phyloP scores from a whole-genome alignment of 2,888 invertebrate species.

The Elegia similella region DNA sequence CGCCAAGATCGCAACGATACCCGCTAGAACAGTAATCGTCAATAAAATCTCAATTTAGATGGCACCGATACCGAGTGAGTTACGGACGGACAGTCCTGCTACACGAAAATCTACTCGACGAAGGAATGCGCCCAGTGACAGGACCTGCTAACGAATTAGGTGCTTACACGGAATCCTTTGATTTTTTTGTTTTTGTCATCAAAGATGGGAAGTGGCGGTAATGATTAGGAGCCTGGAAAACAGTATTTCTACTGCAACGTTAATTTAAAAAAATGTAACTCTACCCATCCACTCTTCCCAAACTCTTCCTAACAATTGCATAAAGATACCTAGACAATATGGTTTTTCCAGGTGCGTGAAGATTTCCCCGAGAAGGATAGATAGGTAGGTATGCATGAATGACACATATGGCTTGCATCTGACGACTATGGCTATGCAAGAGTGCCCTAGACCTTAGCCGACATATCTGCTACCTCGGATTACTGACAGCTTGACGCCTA shows the following conservation, averaged over 20 bases:
- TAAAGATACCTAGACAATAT: no score
- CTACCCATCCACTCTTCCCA: no score
- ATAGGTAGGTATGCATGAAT: no score
- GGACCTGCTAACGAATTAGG: conserved; percentile 78
- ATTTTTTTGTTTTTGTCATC: conserved; percentile 49
- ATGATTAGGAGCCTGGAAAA: no score
- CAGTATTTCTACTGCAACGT: no score
- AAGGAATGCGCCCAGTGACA: conserved; percentile 72
- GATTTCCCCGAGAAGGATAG: no score
- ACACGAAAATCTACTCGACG: conserved; percentile 80
- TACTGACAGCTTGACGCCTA: conserved; percentile 57
- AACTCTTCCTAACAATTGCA: no score
- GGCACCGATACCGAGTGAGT: conserved; percentile 78
- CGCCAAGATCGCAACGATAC: conserved; percentile 81
- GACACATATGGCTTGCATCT: no score
- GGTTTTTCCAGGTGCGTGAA: no score
- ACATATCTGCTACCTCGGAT: conserved; percentile 27
- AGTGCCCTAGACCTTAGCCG: background rate
- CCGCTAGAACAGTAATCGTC: conserved; percentile 80
- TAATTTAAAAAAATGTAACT: no score
- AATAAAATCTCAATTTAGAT: conserved; percentile 82
- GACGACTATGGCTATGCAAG: background rate
- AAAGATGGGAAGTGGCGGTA: no score
- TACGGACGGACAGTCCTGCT: conserved; percentile 71
- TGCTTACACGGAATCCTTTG: conserved; percentile 50